Base-by-base conservation (phyloP, 2,113 vertebrate genomes). In the Microcebus tavaratra region DNA sequence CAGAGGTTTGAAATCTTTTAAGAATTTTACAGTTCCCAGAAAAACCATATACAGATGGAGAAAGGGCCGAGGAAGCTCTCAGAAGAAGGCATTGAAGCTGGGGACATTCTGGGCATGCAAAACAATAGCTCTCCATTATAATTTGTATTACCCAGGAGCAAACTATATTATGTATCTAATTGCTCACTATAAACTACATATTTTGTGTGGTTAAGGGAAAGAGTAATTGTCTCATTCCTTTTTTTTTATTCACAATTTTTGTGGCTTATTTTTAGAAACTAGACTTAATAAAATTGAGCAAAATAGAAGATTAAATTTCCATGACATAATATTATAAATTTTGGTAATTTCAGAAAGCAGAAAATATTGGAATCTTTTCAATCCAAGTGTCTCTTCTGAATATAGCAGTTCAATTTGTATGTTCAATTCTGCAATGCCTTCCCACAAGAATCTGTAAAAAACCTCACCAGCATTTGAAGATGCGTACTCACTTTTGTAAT, bases 301-400 rank as follows among this genome's bases (percentile, higher is more conserved):
- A 96, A 96, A 88, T n/a, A 84, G 45, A 82, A 81, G 36, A 87
- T 86, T n/a, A 75, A 68, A 91, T 97, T 96, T 94, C 73, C 53
- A 80, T 89, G 68, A 89, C 67, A 59, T 78, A 59, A 92, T 95
- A 59, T 78, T 55, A 93, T 95, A 50, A 13, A 53, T 91, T 88
- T 91, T 87, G 78, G 59, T 85, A 89, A 97, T 95, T 96, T 91
- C 70, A 85, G 91, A 95, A 96, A 92, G 88, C 82, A 90, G 92
- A 95, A 96, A 92, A 94, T 75, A 48, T 45, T 93, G 67, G 42
- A 92, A 75, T 85, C 29, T 65, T 96, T 95, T 91, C 45, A 88
- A 42, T n/a, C 15, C 14, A 86, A 90, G 75, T 39, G 48, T 23
- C 87, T 96, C 65, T 95, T 92, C 36, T 82, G n/a, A 96, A 78